These are phyloP conservation scores for Acipenser oxyrinchus DNA, from an alignment of 2,797 vertebrate species.

Conservation along the genomic window DNA sequence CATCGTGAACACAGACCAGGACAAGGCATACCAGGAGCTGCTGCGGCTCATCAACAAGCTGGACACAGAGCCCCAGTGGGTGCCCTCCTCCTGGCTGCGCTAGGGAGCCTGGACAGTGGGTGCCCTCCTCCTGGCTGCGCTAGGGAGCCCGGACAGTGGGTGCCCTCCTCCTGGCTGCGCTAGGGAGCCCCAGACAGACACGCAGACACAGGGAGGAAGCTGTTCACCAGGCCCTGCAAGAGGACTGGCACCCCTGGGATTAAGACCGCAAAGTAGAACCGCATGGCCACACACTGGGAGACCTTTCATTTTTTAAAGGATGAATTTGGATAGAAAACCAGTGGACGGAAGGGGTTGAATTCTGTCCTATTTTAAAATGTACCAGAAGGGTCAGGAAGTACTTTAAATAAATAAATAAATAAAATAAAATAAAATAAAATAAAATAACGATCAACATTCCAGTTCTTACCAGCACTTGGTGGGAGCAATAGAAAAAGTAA, in stretches of 20 bases:
- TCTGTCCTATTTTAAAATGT: too few species aligned
- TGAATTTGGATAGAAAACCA: neutral
- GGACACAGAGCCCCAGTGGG: slow-evolving; percentile 97
- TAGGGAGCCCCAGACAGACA: slow-evolving; percentile 9
- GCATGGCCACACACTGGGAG: neutral
- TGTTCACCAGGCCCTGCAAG: slow-evolving; percentile 1
- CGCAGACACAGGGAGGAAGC: neutral
- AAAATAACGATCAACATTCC: slow-evolving; percentile 40
- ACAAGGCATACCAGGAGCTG: slow-evolving; percentile 84
- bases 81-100: slow-evolving; percentile 78
- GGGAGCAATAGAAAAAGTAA: slow-evolving; percentile 23
- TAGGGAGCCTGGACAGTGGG: slow-evolving; percentile 35
- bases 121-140: slow-evolving; percentile 89
- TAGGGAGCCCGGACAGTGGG: slow-evolving; percentile 35
- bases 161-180: too few species aligned
- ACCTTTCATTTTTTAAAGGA: neutral
- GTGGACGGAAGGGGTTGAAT: too few species aligned
- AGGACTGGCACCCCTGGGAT: neutral
- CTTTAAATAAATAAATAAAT: neutral
- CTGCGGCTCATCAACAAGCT: slow-evolving; percentile 93
- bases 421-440: neutral
- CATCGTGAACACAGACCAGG: slow-evolving; percentile 87
- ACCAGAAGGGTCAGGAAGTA: neutral
- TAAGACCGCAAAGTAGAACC: neutral
- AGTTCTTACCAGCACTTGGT: slow-evolving; percentile 40